Base-by-base conservation (phyloP, 1,140 invertebrate species). In the Drosophila prosaltans region DNA sequence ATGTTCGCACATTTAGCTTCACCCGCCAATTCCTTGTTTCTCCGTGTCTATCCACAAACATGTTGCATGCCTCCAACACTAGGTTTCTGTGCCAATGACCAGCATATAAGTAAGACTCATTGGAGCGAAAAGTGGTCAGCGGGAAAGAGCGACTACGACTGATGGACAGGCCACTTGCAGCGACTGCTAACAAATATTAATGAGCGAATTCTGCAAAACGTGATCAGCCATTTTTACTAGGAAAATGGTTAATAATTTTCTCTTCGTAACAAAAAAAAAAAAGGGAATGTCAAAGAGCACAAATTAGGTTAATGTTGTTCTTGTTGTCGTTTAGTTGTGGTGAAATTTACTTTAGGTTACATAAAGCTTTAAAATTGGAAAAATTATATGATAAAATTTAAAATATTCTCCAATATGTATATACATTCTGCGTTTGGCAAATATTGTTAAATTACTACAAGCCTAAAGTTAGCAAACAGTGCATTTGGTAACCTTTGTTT, bases 111-210 rank as follows among this genome's bases (percentile, higher is more conserved):
- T 43, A 32, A 60, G 61, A 60, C 40, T 45, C 26, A 26, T 40
- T 54, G 39, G 21, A 62, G 21, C 16, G 7, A 48, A 51, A 51
- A 51, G 21, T 26, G 45, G 21, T 9, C 45, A 48, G 45, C 21
- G 16, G 28, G 4, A 30, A 41, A 10, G 40, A 9, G n/a, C 41
- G 3, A n/a, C 45, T 8, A 26, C 21, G 0, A 58, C 57, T 59
- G 57, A 39, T 39, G 24, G 61, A 7, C 16, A 26, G 30, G 39
- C 39, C n/a, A 26, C 26, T 60, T 63, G 28, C 63, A 64, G 67
- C 73, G 69, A 74, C 75, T 70, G 7, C 61, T 84, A 74, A 78
- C 77, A 82, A 89, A 88, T 80, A 89, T 88, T 88, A 89, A 88
- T 89, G 83, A 89, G 80, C 67, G 54, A 73, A 40, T 72, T 58